Base-by-base conservation (phyloP, 2,113 vertebrate genomes). In the Myotis yumanensis region DNA sequence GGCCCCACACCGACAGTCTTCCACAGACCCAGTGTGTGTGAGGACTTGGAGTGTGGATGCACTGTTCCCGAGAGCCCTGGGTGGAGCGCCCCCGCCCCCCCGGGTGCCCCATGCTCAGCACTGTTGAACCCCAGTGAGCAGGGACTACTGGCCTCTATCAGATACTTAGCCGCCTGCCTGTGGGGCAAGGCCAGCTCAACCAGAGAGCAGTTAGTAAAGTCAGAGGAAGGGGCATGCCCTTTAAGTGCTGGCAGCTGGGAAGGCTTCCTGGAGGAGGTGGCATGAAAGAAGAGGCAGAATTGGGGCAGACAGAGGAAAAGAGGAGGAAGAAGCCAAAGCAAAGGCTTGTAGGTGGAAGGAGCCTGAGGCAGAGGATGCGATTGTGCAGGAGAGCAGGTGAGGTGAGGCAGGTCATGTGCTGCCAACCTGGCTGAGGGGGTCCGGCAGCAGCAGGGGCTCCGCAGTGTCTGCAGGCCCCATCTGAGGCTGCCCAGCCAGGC, bases 351-450 rank as follows among this genome's bases (percentile, higher is more conserved):
- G 48, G 10, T 28, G 43, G 16, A 16, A 35, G 66, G 30, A 54
- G 20, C 25, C 48, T n/a, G 18, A 0, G 2, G n/a, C 2, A 35
- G 1, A 32, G 68, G 37, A 16, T n/a, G 3, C 11, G 4, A 0
- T 0, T 8, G 17, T 69, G 32, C 46, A n/a, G n/a, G 22, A 43
- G 37, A 68, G 76, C 7, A 0, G 11, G 37, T 16, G 59, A 4
- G 40, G 15, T 4, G 40, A 59, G 77, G 46, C 8, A 0, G 30
- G 30, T 37, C 2, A 1, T 17, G 35, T 35, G 16, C 82, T n/a
- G 32, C 43, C 64, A 66, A 43, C 83, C 86, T 54, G 76, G 35
- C 30, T 4, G 15, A 79, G 85, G 46, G 72, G 59, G 23, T 59
- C 54, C 1, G 3, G 37, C 37, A 14, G 64, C 71, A 35, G n/a